Evolutionary conservation across 2,888 invertebrate species (phyloP), one percentile per base, ranked within the genome.

Genomic region (Rotaria macrura): DNA sequence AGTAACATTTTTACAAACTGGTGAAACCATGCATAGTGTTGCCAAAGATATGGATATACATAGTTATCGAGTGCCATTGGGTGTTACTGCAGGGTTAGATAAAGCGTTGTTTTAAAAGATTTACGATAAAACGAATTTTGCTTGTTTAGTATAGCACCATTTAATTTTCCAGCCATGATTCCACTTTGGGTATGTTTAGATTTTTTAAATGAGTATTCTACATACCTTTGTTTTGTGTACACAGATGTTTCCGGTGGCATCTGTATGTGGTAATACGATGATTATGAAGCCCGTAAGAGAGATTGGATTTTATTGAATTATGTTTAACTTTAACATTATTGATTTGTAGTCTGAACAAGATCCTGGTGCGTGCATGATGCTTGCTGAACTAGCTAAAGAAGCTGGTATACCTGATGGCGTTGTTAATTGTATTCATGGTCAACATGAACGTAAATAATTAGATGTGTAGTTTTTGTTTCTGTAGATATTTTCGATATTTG

Each of bases 131-230:
- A n/a, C n/a, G n/a, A n/a, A n/a, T n/a, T n/a, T 79, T 1, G 40
- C 0, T 79, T 4, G 10, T 79, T 43, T 79, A 79, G 97, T 84
- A 96, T 98, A 89, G 95, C 96, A n/a, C 97, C 97, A 0, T 98
- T 98, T 91, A 98, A 98, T 91, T 99, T 98, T 91, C 99, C 99
- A 0, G 98, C 98, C 52, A 99, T 99, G 99, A 97, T 99, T 88
- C 99, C 99, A 0, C 92, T 99, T 9, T 99, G 99, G 98, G 92
- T 92, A 89, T 88, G 89, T 86, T 38, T 40, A 7, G n/a, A 72
- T 40, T 17, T n/a, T 38, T 29, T 38, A 47, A 57, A 29, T n/a
- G 54, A 47, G 20, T 23, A 72, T 34, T 38, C 40, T 25, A 29
- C 54, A 57, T 52, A 74, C 54, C 74, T 54, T n/a, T 29, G 25